phyloP scores from a whole-genome alignment of 2,888 invertebrate species.

The Mycalesis mineus region DNA sequence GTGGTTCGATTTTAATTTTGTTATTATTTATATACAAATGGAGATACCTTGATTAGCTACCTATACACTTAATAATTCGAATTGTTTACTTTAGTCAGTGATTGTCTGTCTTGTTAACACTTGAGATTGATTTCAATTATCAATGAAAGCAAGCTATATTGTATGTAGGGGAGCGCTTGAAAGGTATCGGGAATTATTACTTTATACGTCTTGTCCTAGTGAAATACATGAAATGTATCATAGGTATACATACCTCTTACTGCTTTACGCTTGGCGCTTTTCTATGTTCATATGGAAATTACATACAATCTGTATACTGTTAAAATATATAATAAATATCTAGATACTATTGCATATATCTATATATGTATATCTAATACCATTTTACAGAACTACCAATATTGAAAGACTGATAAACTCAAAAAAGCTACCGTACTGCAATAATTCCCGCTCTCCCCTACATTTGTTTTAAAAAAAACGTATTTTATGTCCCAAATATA shows the following conservation, averaged over 20 bases:
- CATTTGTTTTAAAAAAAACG: conserved; percentile 4
- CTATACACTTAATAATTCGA: too few species aligned
- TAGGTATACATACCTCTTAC: conserved; percentile 8
- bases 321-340: neutral
- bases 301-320: neutral
- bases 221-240: neutral
- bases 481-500: neutral
- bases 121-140: neutral
- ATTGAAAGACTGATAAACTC: too few species aligned
- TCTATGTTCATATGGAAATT: conserved; percentile 6
- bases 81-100: neutral
- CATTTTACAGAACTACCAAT: too few species aligned
- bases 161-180: conserved; percentile 25
- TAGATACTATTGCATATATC: neutral
- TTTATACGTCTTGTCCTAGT: neutral
- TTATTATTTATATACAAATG: too few species aligned
- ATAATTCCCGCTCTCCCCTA: conserved; percentile 19
- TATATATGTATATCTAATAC: too few species aligned
- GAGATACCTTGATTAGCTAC: too few species aligned
- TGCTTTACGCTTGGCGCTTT: conserved; percentile 25
- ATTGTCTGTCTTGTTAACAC: neutral
- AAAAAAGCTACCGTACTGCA: too few species aligned
- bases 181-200: conserved; percentile 26
- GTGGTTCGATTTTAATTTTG: too few species aligned
- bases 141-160: conserved; percentile 1